Conservation (phyloP, 2,797 vertebrate genomes). For the Peromyscus eremicus region DNA sequence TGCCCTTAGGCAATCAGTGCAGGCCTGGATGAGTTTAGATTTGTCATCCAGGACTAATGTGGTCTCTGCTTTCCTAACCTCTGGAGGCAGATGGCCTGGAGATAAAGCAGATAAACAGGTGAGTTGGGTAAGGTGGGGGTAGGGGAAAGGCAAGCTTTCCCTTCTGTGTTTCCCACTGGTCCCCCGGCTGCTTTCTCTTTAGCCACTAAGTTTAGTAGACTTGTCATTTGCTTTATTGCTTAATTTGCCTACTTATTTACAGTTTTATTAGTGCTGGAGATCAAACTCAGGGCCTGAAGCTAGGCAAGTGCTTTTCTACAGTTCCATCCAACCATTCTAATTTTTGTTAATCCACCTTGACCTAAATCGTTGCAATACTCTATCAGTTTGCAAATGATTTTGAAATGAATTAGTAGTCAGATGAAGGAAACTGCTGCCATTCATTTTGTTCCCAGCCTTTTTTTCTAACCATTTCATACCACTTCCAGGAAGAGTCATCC, state of each 20-base stretch:
- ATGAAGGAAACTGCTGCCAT: neutral
- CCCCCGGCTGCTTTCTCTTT: neutral
- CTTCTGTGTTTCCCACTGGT: neutral
- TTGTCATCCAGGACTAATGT: neutral
- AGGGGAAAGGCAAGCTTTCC: neutral
- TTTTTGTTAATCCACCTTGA: neutral
- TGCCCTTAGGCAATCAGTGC: neutral
- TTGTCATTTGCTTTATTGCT: neutral
- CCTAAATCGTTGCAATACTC: neutral
- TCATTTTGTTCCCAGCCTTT: neutral
- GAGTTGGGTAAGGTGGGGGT: neutral
- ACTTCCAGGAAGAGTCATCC: neutral
- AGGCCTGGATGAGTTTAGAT: neutral
- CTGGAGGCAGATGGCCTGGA: neutral
- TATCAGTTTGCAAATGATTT: neutral
- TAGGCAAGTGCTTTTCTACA: neutral
- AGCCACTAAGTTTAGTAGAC: neutral
- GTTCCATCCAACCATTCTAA: neutral
- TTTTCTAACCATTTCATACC: neutral
- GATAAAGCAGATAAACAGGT: neutral
- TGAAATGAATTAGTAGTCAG: neutral
- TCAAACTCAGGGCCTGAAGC: neutral
- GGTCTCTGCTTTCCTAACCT: neutral
- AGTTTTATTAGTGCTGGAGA: neutral
- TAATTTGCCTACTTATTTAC: neutral